Percentiles rank a stretch among this genome's conserved stretches.
Evolutionary conservation across 2,113 vertebrate species (phyloP).

Genomic region (Danionella cerebrum): DNA sequence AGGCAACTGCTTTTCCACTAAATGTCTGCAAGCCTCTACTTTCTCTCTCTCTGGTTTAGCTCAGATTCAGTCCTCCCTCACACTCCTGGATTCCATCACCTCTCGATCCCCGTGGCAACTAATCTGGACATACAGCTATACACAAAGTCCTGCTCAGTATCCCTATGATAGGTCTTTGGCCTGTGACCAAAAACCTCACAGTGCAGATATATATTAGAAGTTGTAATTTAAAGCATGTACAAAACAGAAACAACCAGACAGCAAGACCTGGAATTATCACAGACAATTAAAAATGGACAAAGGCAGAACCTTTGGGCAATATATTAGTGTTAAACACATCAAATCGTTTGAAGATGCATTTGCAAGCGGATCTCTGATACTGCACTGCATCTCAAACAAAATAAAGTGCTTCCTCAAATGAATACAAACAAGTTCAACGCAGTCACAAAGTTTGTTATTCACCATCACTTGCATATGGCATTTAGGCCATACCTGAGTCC

Average conservation of each 20-base stretch:
- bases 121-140: slow-evolving; percentile 53
- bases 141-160: slow-evolving; percentile 62
- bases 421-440: no score
- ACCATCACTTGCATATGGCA: no score
- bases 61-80: slow-evolving; percentile 9
- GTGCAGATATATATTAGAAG: slow-evolving; percentile 52
- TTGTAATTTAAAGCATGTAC: slow-evolving; percentile 47
- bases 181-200: slow-evolving; percentile 52
- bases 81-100: slow-evolving; percentile 66
- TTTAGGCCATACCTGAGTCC: no score
- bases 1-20: neutral
- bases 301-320: no score
- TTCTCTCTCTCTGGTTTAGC: neutral
- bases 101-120: slow-evolving; percentile 56
- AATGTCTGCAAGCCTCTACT: neutral
- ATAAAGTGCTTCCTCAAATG: no score
- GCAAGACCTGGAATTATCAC: slow-evolving; percentile 33
- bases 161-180: slow-evolving; percentile 57
- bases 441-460: no score
- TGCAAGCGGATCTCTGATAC: no score
- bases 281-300: neutral
- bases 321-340: no score
- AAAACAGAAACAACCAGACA: slow-evolving; percentile 48
- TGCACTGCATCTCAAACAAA: no score
- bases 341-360: no score